A percentile compares a stretch with the other conserved stretches of the same genome.
Conservation (phyloP, 2,888 invertebrate genomes). For the Athrips mouffetella region DNA sequence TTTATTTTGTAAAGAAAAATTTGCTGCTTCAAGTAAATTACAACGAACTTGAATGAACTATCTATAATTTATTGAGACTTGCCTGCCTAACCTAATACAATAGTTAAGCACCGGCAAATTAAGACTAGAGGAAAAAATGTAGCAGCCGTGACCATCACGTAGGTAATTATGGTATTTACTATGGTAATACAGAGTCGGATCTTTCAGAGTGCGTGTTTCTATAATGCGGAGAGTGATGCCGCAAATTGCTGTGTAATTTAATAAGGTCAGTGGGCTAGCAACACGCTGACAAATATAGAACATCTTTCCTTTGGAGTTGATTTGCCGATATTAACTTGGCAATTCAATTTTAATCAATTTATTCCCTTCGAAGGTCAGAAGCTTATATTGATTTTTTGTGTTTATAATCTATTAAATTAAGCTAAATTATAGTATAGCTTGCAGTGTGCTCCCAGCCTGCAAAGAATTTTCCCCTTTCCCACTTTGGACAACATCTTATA, state of each 20-base stretch:
- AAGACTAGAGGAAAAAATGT: constrained; percentile 30
- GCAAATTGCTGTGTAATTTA: constrained; percentile 41
- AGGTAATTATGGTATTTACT: constrained; percentile 43
- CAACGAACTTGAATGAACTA: constrained; percentile 19
- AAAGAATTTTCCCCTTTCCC: constrained; percentile 42
- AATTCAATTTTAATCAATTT: constrained; percentile 21
- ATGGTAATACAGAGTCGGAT: constrained; percentile 38
- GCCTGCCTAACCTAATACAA: constrained; percentile 23
- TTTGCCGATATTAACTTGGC: constrained; percentile 36
- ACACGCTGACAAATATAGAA: constrained; percentile 22
- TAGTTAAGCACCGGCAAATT: constrained; percentile 31
- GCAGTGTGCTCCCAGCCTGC: constrained; percentile 31
- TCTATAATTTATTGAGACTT: constrained; percentile 23
- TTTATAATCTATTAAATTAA: constrained; percentile 1
- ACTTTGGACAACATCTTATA: constrained; percentile 50
- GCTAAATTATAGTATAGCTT: constrained; percentile 24
- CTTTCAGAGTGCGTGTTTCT: constrained; percentile 34
- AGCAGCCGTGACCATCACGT: constrained; percentile 36
- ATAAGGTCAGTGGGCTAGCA: constrained; percentile 34
- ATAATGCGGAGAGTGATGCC: constrained; percentile 29
- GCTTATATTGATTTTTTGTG: background rate
- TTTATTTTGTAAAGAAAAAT: background rate
- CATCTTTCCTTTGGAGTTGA: constrained; percentile 20
- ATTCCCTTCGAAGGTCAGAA: background rate
- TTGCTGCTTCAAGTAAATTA: constrained; percentile 9